Evolutionary conservation across 2,113 vertebrate genomes (phyloP).

Genomic region (Cairina moschata): DNA sequence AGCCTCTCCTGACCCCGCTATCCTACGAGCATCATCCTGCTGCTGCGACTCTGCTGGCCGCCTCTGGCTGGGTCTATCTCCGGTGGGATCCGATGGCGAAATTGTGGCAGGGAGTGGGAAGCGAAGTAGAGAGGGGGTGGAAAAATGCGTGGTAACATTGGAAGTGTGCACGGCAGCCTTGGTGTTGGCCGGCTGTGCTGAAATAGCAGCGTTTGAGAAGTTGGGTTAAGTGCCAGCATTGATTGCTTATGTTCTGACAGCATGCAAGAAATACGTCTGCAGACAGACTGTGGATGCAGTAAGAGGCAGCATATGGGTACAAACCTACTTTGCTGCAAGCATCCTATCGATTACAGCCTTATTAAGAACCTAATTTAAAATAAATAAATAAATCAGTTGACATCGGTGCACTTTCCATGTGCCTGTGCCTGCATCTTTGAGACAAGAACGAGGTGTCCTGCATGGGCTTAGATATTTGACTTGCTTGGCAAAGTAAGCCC

Average conservation of each 20-base stretch:
- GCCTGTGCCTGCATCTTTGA: not conserved
- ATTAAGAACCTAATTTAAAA: not conserved
- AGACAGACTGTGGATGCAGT: not conserved
- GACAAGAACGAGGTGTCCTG: not conserved
- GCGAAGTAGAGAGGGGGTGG: too few species aligned
- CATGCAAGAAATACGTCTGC: not conserved
- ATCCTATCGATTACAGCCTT: not conserved
- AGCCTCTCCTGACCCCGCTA: not conserved
- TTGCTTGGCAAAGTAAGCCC: not conserved
- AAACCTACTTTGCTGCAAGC: fast-evolving
- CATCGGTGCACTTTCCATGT: not conserved
- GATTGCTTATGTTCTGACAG: not conserved
- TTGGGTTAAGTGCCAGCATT: not conserved
- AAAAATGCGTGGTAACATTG: not conserved
- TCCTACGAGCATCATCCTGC: not conserved
- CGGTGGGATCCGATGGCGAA: not conserved
- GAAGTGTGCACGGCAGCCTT: not conserved
- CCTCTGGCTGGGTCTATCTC: not conserved
- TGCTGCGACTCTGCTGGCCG: not conserved
- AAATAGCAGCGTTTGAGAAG: not conserved
- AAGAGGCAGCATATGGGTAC: not conserved
- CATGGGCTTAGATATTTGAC: not conserved
- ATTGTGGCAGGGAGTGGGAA: not conserved
- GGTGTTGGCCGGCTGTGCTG: not conserved
- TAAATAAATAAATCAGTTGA: not conserved